Evolutionary conservation across 2,113 vertebrate genomes (phyloP).

Genomic region (Cavia porcellus): DNA sequence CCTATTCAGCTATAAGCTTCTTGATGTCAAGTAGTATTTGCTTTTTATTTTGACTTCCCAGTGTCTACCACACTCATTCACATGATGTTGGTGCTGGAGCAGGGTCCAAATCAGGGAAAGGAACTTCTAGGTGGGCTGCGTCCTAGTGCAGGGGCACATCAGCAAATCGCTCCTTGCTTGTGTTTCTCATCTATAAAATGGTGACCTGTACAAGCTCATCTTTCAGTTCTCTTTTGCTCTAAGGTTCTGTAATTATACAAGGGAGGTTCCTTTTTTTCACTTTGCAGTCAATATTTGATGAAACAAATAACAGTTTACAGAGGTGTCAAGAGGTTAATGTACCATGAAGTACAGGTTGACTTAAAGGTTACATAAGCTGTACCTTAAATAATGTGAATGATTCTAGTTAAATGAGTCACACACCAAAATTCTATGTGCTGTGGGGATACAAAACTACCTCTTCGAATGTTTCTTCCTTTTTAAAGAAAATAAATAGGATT

Average conservation of each 20-base stretch:
- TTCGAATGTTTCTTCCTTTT: constrained; percentile 40
- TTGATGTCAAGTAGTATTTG: background rate
- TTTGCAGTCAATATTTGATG: constrained; percentile 69
- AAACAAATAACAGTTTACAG: constrained; percentile 55
- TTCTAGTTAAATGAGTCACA: constrained; percentile 49
- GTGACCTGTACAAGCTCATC: constrained; percentile 15
- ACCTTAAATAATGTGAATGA: background rate
- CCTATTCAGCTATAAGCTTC: background rate
- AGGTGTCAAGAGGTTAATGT: constrained; percentile 55
- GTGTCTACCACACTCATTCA: background rate
- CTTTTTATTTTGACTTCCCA: background rate
- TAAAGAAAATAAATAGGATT: constrained; percentile 28
- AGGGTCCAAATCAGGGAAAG: background rate
- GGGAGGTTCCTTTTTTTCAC: constrained; percentile 59
- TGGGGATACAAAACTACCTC: background rate
- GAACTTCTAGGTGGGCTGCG: too few relatives aligned
- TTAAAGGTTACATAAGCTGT: constrained; percentile 44
- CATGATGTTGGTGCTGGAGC: background rate
- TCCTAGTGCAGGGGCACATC: background rate
- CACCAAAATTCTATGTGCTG: background rate
- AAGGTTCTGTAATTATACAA: constrained; percentile 58
- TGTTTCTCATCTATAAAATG: constrained; percentile 33
- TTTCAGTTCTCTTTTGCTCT: constrained; percentile 73
- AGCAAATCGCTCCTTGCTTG: background rate
- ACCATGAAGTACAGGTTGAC: constrained; percentile 54